Conservation (phyloP, 2,797 vertebrate genomes). For the Dendrocincla fuliginosa region DNA sequence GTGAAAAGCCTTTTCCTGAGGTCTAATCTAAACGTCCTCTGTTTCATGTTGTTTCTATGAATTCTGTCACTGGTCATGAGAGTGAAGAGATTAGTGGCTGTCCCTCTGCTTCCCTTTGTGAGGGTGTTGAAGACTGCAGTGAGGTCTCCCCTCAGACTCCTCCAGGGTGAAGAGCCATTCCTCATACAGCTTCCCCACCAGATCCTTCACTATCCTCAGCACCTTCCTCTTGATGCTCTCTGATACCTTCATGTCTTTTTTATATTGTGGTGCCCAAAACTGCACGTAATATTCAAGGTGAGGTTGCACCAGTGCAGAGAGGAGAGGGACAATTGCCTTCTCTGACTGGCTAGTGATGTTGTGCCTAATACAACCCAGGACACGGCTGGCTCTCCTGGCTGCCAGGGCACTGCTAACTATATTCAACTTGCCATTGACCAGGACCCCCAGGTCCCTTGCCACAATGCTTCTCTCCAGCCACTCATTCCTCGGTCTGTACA, state of each 20-base stretch:
- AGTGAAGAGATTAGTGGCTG: not conserved
- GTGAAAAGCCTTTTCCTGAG: not conserved
- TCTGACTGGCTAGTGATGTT: fast-evolving
- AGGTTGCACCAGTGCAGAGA: fast-evolving
- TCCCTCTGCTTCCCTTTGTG: not conserved
- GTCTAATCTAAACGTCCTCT: not conserved
- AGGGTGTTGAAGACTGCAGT: not conserved
- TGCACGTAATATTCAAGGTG: fast-evolving
- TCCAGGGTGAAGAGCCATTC: not conserved
- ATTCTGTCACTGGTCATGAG: not conserved
- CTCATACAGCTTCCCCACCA: not conserved
- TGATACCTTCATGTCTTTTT: not conserved
- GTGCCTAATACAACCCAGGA: not conserved
- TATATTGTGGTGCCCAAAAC: not conserved
- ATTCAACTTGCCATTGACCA: fast-evolving
- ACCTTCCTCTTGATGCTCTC: fast-evolving
- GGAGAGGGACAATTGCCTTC: not conserved
- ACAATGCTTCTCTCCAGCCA: not conserved
- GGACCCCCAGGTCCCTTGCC: fast-evolving
- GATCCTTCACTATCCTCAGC: not conserved
- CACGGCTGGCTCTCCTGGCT: fast-evolving
- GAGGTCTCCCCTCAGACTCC: not conserved
- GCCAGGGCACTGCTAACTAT: not conserved
- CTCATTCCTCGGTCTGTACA: fast-evolving
- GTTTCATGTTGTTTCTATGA: not conserved